Evolutionary conservation across 2,113 vertebrate species (phyloP).

Genomic region (Rallus limicola): DNA sequence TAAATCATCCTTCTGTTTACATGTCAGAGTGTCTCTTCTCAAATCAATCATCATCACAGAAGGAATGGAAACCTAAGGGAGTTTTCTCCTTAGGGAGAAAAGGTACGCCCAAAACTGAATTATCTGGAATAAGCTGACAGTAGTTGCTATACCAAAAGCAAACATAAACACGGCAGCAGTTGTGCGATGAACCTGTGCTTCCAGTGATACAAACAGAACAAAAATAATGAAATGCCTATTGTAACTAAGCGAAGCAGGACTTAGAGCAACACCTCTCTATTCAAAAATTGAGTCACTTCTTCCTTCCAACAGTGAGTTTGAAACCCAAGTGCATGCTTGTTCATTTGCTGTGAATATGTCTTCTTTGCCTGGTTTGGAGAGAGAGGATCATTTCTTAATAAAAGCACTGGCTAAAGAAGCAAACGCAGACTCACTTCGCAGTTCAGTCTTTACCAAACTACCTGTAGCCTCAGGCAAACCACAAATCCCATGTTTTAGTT

Average conservation of each 20-base stretch:
- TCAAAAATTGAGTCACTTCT: slow-evolving; percentile 25
- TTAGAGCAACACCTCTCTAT: not conserved
- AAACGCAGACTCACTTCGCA: not conserved
- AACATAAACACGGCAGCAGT: slow-evolving; percentile 17
- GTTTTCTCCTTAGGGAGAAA: not conserved
- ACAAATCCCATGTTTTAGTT: not conserved
- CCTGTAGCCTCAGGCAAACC: not conserved
- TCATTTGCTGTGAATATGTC: not conserved
- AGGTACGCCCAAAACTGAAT: slow-evolving; percentile 12
- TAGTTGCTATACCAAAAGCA: slow-evolving; percentile 37
- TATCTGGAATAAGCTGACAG: not conserved
- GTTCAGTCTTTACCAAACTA: not conserved
- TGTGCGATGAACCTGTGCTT: slow-evolving; percentile 29
- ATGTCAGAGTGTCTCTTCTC: not conserved
- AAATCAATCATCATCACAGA: slow-evolving; percentile 15
- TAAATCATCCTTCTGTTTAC: slow-evolving; percentile 26
- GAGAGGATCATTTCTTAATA: not conserved
- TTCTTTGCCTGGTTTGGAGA: not conserved
- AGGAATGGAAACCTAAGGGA: slow-evolving; percentile 37
- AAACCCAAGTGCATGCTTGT: not conserved
- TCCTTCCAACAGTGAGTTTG: not conserved
- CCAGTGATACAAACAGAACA: slow-evolving; percentile 1
- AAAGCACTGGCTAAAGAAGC: not conserved
- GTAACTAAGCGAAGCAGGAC: slow-evolving; percentile 48
- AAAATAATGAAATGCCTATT: slow-evolving; percentile 48